Percentiles rank a stretch among this genome's conserved stretches.
phyloP scores from a whole-genome alignment of 30 jellyfish, hydroid and myxozoan species.

The Sanderia malayensis region DNA sequence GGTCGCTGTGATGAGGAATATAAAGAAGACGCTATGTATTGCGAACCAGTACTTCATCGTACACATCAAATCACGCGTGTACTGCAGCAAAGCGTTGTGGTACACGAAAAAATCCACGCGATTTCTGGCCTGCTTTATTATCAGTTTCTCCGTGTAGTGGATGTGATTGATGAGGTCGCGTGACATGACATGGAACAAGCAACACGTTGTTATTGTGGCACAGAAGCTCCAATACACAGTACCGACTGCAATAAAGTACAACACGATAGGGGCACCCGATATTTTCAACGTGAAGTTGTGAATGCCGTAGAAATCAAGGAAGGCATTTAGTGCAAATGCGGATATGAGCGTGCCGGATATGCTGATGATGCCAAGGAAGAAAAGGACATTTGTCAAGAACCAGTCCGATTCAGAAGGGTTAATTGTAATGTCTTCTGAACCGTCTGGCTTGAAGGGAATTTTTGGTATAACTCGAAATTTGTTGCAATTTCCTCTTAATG shows the following conservation, averaged over 20 bases:
- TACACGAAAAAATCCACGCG: constrained; percentile 17
- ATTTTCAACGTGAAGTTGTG: constrained; percentile 25
- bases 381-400: constrained; percentile 18
- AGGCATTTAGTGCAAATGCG: constrained; percentile 27
- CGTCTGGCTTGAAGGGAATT: constrained; percentile 3
- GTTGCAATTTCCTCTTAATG: background rate
- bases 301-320: constrained; percentile 26
- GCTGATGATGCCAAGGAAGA: constrained; percentile 17
- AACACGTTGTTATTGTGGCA: constrained; percentile 34
- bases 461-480: constrained; percentile 28
- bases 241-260: constrained; percentile 12
- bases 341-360: constrained; percentile 6
- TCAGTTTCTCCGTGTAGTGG: constrained; percentile 19
- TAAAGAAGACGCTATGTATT: constrained; percentile 22
- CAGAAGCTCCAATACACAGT: constrained; percentile 33
- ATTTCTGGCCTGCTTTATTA: constrained; percentile 7
- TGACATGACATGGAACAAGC: constrained; percentile 36
- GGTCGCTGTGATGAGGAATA: constrained; percentile 28
- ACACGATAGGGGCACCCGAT: constrained; percentile 5
- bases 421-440: background rate
- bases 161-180: constrained; percentile 24
- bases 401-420: constrained; percentile 16
- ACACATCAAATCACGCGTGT: constrained; percentile 6
- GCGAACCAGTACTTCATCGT: constrained; percentile 42
- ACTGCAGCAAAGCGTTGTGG: constrained; percentile 26